Base-by-base conservation (phyloP, 2,888 invertebrate species). In the Apodemia hepburni region DNA sequence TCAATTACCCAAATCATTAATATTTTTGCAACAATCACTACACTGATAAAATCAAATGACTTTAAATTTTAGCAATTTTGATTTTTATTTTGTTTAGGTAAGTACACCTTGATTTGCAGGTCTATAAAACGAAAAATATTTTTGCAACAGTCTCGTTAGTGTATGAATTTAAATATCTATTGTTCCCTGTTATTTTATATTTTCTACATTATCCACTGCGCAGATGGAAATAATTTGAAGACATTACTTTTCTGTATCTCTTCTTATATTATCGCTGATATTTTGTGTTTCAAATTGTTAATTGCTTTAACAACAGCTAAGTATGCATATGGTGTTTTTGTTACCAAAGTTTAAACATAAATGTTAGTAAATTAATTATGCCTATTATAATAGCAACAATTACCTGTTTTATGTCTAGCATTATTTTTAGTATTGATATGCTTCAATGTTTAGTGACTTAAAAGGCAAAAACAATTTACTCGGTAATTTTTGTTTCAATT, bases 401-500 rank as follows among this genome's bases (percentile, higher is more conserved):
- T 51, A 51, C 51, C 17, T 51, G 12, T 49, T 17, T 51, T 5
- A 22, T 51, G 12, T 22, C 22, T 22, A 18, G 12, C 22, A 18
- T 51, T 51, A 18, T 12, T 22, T 22, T 51, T 12, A 22, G 22
- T 51, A 54, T 54, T 9, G 15, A 27, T 27, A 54, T 54, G 27
- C 54, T 54, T 54, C 54, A 54, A 27, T 22, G 54, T 54, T 12
- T 54, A 22, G 27, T 27, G 27, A 54, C 54, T 18, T 27, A 54
- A 22, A 54, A 54, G 54, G 54, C 54, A 54, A 54, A 54, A 54
- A 54, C 54, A 22, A 27, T 54, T 54, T 54, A 54, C 15, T 54
- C 7, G 12, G 54, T 54, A 54, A 27, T 54, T 54, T 54, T 12
- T 54, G 12, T 54, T 54, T 54, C 54, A 27, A 54, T 54, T 22